These are phyloP conservation scores for Synanthedon tipuliformis DNA, from an alignment of 2,888 invertebrate genomes.

Conservation along the genomic window DNA sequence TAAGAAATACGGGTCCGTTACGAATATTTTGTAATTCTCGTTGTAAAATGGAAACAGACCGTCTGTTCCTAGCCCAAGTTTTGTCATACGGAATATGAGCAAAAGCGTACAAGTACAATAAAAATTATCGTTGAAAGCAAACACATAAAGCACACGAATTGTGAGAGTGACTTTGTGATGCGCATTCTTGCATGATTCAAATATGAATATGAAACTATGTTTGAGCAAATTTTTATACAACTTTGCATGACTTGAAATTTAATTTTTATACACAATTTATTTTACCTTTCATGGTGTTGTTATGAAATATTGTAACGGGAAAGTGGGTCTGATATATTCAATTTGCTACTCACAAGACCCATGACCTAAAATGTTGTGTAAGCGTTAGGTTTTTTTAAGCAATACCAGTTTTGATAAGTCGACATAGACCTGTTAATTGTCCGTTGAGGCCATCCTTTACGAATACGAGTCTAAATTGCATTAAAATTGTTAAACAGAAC, in stretches of 20 bases:
- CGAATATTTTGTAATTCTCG: too few relatives aligned
- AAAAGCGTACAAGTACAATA: slow-evolving; percentile 24
- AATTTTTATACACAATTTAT: not conserved
- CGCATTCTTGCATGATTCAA: slow-evolving; percentile 19
- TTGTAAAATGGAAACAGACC: slow-evolving; percentile 22
- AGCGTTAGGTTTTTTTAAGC: not conserved
- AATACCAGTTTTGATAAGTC: not conserved
- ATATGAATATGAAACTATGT: slow-evolving; percentile 2
- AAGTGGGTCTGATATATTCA: slow-evolving; percentile 6
- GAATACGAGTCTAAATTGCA: too few relatives aligned
- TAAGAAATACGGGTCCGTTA: too few relatives aligned
- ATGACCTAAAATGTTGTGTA: not conserved
- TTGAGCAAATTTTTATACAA: slow-evolving; percentile 9
- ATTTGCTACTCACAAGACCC: not conserved
- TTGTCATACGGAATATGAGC: slow-evolving; percentile 15
- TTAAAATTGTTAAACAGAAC: too few relatives aligned
- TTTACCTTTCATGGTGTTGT: not conserved
- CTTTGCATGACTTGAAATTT: slow-evolving; percentile 10
- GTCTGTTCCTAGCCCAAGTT: not conserved
- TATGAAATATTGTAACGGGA: slow-evolving; percentile 4
- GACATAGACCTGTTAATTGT: too few relatives aligned
- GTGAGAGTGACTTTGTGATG: slow-evolving; percentile 7
- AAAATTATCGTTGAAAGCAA: slow-evolving; percentile 32
- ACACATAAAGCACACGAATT: slow-evolving; percentile 10
- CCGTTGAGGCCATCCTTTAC: too few relatives aligned